Evolutionary conservation across 23 tunicate genomes (phyloP).

Genomic region (Botrylloides violaceus): DNA sequence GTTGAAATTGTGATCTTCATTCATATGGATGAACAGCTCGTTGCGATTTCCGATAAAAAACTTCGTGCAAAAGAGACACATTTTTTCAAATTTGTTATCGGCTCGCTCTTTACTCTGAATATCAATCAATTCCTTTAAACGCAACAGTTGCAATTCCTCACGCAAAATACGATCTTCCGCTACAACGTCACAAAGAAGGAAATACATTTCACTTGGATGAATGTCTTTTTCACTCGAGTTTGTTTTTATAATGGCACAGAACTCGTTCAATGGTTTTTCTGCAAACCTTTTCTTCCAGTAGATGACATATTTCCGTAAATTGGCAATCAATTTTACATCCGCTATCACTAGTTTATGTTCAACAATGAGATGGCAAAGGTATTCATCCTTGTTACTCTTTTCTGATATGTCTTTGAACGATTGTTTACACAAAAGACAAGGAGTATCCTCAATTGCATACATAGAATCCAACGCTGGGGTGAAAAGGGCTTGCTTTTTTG

Average conservation of each 20-base stretch:
- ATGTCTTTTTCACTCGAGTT: conserved; percentile 78
- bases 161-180: conserved; percentile 85
- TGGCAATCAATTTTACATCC: conserved; percentile 76
- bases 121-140: conserved; percentile 54
- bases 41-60: conserved; percentile 70
- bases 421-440: conserved; percentile 73
- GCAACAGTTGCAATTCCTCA: conserved; percentile 58
- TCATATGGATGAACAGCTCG: conserved; percentile 84
- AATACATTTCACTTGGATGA: conserved; percentile 61
- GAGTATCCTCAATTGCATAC: conserved; percentile 33
- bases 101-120: conserved; percentile 72
- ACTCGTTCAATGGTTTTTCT: conserved; percentile 32
- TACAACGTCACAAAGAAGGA: conserved; percentile 76
- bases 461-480: not conserved
- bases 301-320: conserved; percentile 49
- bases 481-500: not conserved
- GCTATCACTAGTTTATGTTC: conserved; percentile 86
- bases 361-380: conserved; percentile 73
- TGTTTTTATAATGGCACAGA: conserved; percentile 65
- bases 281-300: conserved; percentile 81
- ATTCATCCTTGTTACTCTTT: conserved; percentile 41
- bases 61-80: conserved; percentile 85
- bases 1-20: conserved; percentile 79
- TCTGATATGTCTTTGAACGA: conserved; percentile 35
- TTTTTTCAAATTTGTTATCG: conserved; percentile 51